Percentiles rank a stretch among this genome's conserved stretches.
These are phyloP conservation scores for Paramormyrops hopkinsi DNA, from an alignment of 2,797 vertebrate species.

Conservation along the genomic window DNA sequence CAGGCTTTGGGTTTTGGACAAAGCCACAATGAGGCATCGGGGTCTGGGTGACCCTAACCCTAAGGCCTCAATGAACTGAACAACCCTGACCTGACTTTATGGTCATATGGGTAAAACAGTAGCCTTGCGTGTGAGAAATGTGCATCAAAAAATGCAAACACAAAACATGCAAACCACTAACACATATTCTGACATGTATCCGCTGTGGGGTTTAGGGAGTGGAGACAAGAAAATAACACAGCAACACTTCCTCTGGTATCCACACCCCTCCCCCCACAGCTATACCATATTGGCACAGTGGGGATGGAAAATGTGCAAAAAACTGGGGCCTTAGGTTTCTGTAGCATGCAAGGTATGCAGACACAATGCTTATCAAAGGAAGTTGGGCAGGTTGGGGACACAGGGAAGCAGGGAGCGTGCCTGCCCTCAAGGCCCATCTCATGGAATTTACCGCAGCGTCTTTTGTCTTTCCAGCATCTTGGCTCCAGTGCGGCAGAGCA, in stretches of 20 bases:
- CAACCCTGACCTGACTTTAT: background rate
- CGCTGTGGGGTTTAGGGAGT: background rate
- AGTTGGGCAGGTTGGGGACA: background rate
- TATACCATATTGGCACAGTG: background rate
- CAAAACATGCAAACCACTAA: background rate
- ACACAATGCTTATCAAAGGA: background rate
- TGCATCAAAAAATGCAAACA: background rate
- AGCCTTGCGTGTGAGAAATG: background rate
- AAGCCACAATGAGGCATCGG: background rate
- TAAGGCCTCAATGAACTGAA: background rate
- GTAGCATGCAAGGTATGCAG: background rate
- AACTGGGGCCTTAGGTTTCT: background rate
- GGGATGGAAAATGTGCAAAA: background rate
- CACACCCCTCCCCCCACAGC: background rate
- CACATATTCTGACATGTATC: background rate
- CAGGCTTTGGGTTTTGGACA: background rate
- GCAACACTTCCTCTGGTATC: background rate
- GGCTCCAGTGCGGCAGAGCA: background rate
- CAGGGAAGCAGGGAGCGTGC: background rate
- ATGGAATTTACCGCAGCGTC: slow-evolving; percentile 2
- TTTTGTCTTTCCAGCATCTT: background rate
- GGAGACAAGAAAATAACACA: background rate
- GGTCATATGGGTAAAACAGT: background rate
- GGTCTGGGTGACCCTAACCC: background rate
- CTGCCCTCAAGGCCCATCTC: background rate